A percentile compares a stretch with the other conserved stretches of the same genome.
These are phyloP conservation scores for Linyphia triangularis DNA, from an alignment of 2,888 invertebrate genomes.

Conservation along the genomic window DNA sequence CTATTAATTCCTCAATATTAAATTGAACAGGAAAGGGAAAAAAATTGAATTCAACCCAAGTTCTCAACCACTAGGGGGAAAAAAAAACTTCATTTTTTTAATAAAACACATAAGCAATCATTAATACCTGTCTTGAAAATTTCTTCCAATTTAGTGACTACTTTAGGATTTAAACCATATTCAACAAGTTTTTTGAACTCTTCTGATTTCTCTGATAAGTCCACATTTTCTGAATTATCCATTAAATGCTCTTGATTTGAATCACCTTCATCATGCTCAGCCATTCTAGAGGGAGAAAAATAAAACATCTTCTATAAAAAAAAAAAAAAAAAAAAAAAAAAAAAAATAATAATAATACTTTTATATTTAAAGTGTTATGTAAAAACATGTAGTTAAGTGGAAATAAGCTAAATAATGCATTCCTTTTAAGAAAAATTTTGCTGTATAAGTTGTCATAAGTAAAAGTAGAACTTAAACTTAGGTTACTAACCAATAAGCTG, in stretches of 20 bases:
- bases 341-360: not conserved
- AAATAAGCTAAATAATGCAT: not conserved
- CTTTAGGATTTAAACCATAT: slow-evolving; percentile 96
- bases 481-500: slow-evolving; percentile 43
- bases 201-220: slow-evolving; percentile 84
- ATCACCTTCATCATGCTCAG: slow-evolving; percentile 77
- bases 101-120: not conserved
- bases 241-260: slow-evolving; percentile 77
- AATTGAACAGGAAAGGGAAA: too few species aligned
- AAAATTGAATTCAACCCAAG: too few species aligned
- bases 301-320: too few species aligned
- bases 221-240: slow-evolving; percentile 80
- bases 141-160: slow-evolving; percentile 96
- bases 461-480: too few species aligned
- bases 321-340: not conserved
- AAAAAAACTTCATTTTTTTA: not conserved
- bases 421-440: not conserved
- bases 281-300: slow-evolving; percentile 71
- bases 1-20: too few species aligned
- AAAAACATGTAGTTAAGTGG: not conserved
- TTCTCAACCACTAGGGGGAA: not conserved
- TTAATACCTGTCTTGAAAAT: slow-evolving; percentile 93
- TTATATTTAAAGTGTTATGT: not conserved
- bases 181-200: slow-evolving; percentile 96
- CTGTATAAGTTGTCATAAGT: not conserved